Evolutionary conservation across 2,888 invertebrate genomes (phyloP), one percentile per base, ranked within the genome.

Genomic region (Hemaris fuciformis): DNA sequence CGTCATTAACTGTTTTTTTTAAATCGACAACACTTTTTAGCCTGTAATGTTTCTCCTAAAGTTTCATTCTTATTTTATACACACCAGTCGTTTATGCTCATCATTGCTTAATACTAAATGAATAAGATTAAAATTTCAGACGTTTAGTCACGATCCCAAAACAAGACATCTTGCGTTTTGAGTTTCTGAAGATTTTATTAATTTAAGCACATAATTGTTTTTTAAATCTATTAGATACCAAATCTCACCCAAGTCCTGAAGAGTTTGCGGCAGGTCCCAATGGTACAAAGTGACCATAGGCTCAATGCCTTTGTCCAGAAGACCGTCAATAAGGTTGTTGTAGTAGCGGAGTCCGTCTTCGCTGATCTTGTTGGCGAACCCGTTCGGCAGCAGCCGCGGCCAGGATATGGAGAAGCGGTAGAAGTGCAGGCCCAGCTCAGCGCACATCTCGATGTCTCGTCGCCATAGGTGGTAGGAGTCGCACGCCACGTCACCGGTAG

Each of bases 401-500:
- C 95, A 95, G 0, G 94, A 91, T 60, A 94, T 78, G 0, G 94
- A 94, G 70, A 94, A 93, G 48, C 93, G 85, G 66, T 94, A 94
- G 69, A 83, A 88, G 43, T 93, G 73, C 27, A 94, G 85, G 0
- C 94, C 94, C 1, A 95, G 71, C 6, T 91, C 79, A 53, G 89
- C 89, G 3, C 94, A 74, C 62, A 94, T 85, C 62, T 93, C 77
- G 0, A 95, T 89, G 73, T 96, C 95, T 22, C 93, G 86, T 69
- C 87, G 82, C 83, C 93, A 94, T 38, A 87, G 88, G 72, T 94
- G 91, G 78, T 95, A 95, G 25, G 94, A 94, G 78, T 95, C 94
- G 72, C 94, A 94, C 0, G 95, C 94, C 0, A 94, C 84, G 68
- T 95, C 94, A 0, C 94, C 95, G 13, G 88, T 94, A 6, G 86